Evolutionary conservation across 23 tunicate genomes (phyloP), one percentile per base, ranked within the genome.

Genomic region (Corella eumyota): DNA sequence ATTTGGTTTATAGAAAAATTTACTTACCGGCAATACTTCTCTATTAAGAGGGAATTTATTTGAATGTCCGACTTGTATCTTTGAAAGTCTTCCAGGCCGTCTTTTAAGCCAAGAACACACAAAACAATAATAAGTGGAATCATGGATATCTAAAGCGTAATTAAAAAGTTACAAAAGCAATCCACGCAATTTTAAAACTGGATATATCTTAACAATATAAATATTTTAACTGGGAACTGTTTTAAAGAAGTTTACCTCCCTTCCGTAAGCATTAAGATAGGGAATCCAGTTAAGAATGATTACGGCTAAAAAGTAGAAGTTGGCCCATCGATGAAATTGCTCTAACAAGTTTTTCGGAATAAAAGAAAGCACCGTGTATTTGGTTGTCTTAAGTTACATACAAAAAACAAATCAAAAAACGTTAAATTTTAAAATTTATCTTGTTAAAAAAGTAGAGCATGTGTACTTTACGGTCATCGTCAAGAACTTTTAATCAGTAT

Each of bases 301-400:
- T 40, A 87, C 62, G 37, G 78, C 31, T 17, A 78, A 64, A 45
- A 87, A 87, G 52, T 87, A 87, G 36, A 87, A 78, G 73, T 87
- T 87, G 24, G 96, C 96, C 45, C 58, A 78, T 28, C 96, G 70
- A 27, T 87, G 96, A 44, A 87, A 78, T 36, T 87, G 96, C 50
- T 78, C 78, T 44, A 87, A 87, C 1, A 87, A 25, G 33, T 87
- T 87, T 45, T 71, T 71, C 9, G 81, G 81, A 3, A 78, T 21
- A 56, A 87, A 87, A 4, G 82, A 60, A 24, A 87, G 25, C 7
- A 78, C 26, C 0, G 85, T 87, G 81, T 87, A 87, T 56, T 78
- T 71, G 3, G 95, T 85, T 4, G 95, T 85, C 73, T 70, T n/a
- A n/a, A n/a, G n/a, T n/a, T n/a, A n/a, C n/a, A n/a, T n/a, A n/a